Base-by-base conservation (phyloP, 2,113 vertebrate species). In the Hippocampus abdominalis region DNA sequence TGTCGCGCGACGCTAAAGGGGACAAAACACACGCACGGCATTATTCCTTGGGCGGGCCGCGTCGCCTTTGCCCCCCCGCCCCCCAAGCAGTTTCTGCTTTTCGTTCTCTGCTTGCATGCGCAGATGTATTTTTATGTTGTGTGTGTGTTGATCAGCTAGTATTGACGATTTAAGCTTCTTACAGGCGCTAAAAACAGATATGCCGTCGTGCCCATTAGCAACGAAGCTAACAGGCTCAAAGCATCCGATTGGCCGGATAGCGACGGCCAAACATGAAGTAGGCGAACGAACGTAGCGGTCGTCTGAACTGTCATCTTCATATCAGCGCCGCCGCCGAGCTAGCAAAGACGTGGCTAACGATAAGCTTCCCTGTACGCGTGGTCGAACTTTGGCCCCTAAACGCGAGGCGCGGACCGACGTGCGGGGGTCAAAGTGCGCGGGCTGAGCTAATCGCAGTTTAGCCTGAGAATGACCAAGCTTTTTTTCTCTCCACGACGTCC, bases 1-100 rank as follows among this genome's bases (percentile, higher is more conserved):
- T 96, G 91, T 97, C 96, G 4, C 96, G 93, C 76, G 92, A 89
- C 15, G 27, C 57, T 18, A 29, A 13, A 12, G 23, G 54, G 23
- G 27, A 15, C 13, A 29, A 25, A 29, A 8, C 51, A 44, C 42
- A 44, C 3, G 10, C 42, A 4, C 12, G 42, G 3, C 42, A 44
- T 44, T 44, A 44, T 36, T 36, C 32, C 32, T 36, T 36, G 32
- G 32, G 32, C 5, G 32, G 32, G 32, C 32, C 32, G 5, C 32
- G 0, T 36, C 32, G 5, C 32, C 32, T 36, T 36, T 36, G 32
- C 32, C 1, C 5, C 3, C 3, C 29, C 29, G n/a, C 32, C 32
- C 32, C 32, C 5, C 32, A 36, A 42, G 40, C 40, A 2, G 40
- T 16, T 49, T 49, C 46, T 49, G 12, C 46, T 16, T 49, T 49